Percentiles rank a stretch among this genome's conserved stretches.
phyloP scores from a whole-genome alignment of 2,888 invertebrate species.

The Ophion obscuratus region DNA sequence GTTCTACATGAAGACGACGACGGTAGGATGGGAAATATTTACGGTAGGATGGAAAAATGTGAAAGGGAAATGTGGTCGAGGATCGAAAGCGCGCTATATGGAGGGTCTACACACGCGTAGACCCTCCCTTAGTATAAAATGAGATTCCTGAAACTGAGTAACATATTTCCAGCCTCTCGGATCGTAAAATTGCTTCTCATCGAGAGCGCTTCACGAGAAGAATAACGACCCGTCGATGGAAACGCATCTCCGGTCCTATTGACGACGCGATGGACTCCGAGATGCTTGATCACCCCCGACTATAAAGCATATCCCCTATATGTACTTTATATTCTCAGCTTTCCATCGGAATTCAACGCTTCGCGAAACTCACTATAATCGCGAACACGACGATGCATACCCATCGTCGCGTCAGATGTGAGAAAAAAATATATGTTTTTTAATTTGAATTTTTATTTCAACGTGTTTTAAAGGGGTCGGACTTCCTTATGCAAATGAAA shows the following conservation, averaged over 20 bases:
- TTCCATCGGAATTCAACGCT: constrained; percentile 4
- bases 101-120: not conserved
- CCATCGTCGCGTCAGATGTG: too few relatives aligned
- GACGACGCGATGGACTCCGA: constrained; percentile 43
- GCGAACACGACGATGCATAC: not conserved
- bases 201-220: constrained; percentile 37
- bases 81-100: not conserved
- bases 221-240: constrained; percentile 51
- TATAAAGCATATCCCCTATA: constrained; percentile 27
- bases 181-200: constrained; percentile 56
- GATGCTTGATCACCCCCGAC: constrained; percentile 37
- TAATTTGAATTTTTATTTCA: not conserved
- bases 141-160: constrained; percentile 50
- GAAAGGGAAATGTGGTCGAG: not conserved
- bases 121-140: constrained; percentile 8
- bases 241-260: constrained; percentile 35
- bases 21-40: constrained; percentile 31
- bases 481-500: too few relatives aligned
- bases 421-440: not conserved
- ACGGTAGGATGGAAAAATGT: constrained; percentile 8
- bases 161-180: constrained; percentile 36
- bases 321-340: constrained; percentile 18
- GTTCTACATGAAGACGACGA: constrained; percentile 10
- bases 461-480: too few relatives aligned
- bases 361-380: constrained; percentile 9